Evolutionary conservation across 2,797 vertebrate species (phyloP), one percentile per base, ranked within the genome.

Genomic region (Amphiprion clarkii): DNA sequence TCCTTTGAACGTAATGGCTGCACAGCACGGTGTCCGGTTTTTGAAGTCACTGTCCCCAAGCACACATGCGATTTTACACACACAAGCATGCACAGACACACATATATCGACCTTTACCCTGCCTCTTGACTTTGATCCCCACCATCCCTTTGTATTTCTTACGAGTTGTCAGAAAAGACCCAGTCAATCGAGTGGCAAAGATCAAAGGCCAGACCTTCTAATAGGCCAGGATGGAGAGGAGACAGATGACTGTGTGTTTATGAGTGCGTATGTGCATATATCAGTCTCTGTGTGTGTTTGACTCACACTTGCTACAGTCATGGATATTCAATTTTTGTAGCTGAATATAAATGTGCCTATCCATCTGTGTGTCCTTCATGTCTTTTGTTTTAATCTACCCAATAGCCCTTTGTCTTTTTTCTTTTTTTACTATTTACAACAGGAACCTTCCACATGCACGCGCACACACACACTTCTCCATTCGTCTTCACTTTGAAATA

Each of bases 191-290:
- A 95, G 95, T 83, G 96, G 95, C 93, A 86, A 75, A 96, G 96
- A 98, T 97, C 95, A 98, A 98, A 98, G 96, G 92, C 88, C 89
- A 86, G 91, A 91, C 93, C 93, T 94, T 89, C 90, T 95, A 93
- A 93, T 90, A 88, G 92, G 91, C 91, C 65, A 78, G 84, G 92
- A 90, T 95, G 96, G 93, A 87, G 93, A 91, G 79, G 88, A 91
- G 88, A 78, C 84, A 67, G 87, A 88, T 91, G 89, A 92, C 88
- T 87, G 81, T 74, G 81, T 79, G 81, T 88, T 77, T 84, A 81
- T 76, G 71, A 79, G 79, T 71, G 78, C 8, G 5, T 79, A 57
- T 27, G 42, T 61, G 44, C 27, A n/a, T 74, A 19, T 60, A 53
- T 66, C 40, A 36, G 54, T 53, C 16, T 73, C 0, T 53, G 57